A percentile compares a stretch with the other conserved stretches of the same genome.
Conservation (phyloP, 1,140 invertebrate genomes). For the Euwallacea fornicatus region DNA sequence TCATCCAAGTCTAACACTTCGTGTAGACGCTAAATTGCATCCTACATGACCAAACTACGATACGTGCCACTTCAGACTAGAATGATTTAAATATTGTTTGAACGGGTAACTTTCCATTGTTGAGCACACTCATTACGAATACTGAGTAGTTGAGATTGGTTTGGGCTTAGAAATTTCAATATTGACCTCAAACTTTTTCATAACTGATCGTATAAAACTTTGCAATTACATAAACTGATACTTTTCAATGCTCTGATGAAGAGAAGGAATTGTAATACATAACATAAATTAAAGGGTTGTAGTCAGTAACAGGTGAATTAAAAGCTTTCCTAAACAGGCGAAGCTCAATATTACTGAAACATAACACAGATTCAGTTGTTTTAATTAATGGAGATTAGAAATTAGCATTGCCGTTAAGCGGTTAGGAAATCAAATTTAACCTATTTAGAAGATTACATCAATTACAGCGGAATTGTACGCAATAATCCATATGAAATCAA, state of each 20-base stretch:
- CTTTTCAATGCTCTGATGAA: too few species aligned
- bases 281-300: too few species aligned
- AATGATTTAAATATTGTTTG: too few species aligned
- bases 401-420: slow-evolving; percentile 11
- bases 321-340: background rate
- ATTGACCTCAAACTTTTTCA: background rate
- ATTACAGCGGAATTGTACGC: background rate
- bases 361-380: background rate
- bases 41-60: too few species aligned
- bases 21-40: too few species aligned
- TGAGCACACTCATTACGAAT: background rate
- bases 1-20: too few species aligned
- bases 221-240: too few species aligned
- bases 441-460: slow-evolving; percentile 6
- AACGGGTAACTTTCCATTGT: background rate
- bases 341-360: background rate
- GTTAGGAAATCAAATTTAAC: slow-evolving; percentile 6
- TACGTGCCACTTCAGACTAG: too few species aligned
- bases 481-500: too few species aligned
- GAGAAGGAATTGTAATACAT: too few species aligned
- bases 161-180: background rate
- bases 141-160: background rate
- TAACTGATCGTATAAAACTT: too few species aligned
- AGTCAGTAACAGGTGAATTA: too few species aligned
- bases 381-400: slow-evolving; percentile 14